Conservation (phyloP, 2,113 vertebrate species). For the Crotalus viridis region DNA sequence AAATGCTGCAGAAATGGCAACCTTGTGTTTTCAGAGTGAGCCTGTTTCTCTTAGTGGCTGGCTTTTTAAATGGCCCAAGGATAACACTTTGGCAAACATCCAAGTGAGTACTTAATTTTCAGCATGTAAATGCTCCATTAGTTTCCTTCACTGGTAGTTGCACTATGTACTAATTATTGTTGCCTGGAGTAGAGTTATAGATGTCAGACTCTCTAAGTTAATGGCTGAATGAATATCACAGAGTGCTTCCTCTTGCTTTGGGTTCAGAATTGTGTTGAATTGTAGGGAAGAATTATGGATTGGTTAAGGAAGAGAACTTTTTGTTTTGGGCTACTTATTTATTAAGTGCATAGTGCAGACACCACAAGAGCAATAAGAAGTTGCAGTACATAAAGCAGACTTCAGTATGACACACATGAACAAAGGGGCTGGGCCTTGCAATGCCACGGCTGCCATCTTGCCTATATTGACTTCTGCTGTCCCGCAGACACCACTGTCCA, state of each 20-base stretch:
- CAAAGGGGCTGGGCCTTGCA: background rate
- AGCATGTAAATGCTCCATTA: conserved; percentile 13
- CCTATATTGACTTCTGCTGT: background rate
- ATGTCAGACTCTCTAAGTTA: background rate
- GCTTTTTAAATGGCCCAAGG: background rate
- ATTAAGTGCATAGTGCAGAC: background rate
- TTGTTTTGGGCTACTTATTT: background rate
- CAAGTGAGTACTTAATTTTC: conserved; percentile 8
- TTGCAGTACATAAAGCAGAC: background rate
- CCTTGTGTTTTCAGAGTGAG: conserved; percentile 3
- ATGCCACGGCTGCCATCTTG: background rate
- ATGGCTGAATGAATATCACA: background rate
- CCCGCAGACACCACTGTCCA: background rate
- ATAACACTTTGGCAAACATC: background rate
- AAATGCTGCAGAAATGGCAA: conserved; percentile 5
- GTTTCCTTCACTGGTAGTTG: conserved; percentile 5
- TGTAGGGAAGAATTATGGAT: background rate
- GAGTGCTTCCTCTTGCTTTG: background rate
- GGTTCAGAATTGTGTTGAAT: background rate
- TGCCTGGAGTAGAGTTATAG: conserved; percentile 13
- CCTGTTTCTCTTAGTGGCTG: conserved; percentile 14
- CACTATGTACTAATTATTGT: conserved; percentile 21
- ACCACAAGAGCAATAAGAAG: background rate
- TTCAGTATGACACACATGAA: background rate
- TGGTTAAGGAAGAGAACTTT: background rate